A percentile compares a stretch with the other conserved stretches of the same genome.
phyloP scores from a whole-genome alignment of 2,797 vertebrate genomes.

The Myripristis murdjan region DNA sequence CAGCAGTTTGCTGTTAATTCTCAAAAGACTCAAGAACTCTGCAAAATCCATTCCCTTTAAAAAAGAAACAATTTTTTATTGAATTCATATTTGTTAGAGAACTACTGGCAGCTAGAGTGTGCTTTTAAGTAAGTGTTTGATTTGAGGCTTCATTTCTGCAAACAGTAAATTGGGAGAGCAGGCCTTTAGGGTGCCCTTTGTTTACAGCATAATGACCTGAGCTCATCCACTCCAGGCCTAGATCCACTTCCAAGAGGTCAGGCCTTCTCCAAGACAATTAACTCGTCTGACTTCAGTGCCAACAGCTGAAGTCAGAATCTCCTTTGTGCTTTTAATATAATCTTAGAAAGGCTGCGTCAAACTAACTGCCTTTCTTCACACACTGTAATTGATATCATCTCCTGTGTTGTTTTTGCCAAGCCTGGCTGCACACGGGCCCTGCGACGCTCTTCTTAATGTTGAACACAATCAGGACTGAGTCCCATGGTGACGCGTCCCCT shows the following conservation, averaged over 20 bases:
- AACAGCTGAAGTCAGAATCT: background rate
- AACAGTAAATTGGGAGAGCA: background rate
- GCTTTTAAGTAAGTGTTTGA: background rate
- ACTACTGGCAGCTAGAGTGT: too few species aligned
- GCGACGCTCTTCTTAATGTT: slow-evolving; percentile 42
- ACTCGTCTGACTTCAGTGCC: background rate
- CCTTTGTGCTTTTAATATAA: slow-evolving; percentile 8
- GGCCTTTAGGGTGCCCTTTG: slow-evolving; percentile 12
- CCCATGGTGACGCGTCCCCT: slow-evolving; percentile 35
- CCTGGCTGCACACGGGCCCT: slow-evolving; percentile 15
- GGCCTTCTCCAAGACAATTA: slow-evolving; percentile 24
- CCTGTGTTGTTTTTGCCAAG: slow-evolving; percentile 29
- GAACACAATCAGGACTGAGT: slow-evolving; percentile 45
- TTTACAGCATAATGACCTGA: slow-evolving; percentile 6
- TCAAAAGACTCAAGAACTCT: background rate
- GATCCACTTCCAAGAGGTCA: slow-evolving; percentile 37
- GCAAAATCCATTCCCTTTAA: background rate
- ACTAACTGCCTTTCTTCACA: slow-evolving; percentile 15
- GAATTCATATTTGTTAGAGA: too few species aligned
- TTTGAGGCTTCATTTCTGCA: background rate
- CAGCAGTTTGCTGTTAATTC: background rate
- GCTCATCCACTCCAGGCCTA: slow-evolving; percentile 8
- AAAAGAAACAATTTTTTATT: background rate
- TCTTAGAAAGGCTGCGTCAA: slow-evolving; percentile 10
- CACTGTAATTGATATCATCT: slow-evolving; percentile 31